Percentiles rank a stretch among this genome's conserved stretches.
Evolutionary conservation across 2,113 vertebrate species (phyloP).

Genomic region (Nibea coibor): DNA sequence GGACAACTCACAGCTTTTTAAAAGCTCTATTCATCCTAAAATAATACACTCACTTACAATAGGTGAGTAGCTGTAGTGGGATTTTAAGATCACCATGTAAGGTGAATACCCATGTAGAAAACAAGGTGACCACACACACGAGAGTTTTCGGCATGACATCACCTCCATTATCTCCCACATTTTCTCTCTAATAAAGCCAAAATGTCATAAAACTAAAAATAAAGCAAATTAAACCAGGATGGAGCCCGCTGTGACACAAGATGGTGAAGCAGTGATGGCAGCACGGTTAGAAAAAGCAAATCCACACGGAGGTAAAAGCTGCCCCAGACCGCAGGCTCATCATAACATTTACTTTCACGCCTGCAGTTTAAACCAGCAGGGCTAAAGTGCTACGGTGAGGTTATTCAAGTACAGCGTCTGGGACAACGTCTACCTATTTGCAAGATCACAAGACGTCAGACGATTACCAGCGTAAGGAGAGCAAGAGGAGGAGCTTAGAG

Average conservation of each 20-base stretch:
- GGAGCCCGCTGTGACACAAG: neutral
- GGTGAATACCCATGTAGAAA: neutral
- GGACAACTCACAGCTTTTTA: neutral
- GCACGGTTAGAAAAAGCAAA: constrained; percentile 50
- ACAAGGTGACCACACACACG: neutral
- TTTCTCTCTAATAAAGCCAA: neutral
- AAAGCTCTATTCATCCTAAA: neutral
- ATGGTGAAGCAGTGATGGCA: constrained; percentile 57
- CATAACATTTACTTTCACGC: neutral
- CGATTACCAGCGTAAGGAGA: constrained; percentile 84
- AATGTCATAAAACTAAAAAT: neutral
- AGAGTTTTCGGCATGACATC: neutral
- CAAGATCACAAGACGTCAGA: constrained; percentile 64
- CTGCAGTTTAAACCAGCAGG: neutral
- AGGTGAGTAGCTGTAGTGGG: neutral
- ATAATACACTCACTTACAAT: neutral
- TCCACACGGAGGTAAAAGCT: constrained; percentile 54
- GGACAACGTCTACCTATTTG: constrained; percentile 48
- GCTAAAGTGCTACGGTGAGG: neutral
- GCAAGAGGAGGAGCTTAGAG: constrained; percentile 87
- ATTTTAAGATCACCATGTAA: neutral
- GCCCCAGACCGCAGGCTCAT: constrained; percentile 29
- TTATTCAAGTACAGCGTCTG: neutral
- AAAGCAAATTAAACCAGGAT: neutral
- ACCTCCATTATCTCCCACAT: constrained; percentile 4